Evolutionary conservation across 2,888 invertebrate genomes (phyloP), one percentile per base, ranked within the genome.

Genomic region (Bimastos eiseni): DNA sequence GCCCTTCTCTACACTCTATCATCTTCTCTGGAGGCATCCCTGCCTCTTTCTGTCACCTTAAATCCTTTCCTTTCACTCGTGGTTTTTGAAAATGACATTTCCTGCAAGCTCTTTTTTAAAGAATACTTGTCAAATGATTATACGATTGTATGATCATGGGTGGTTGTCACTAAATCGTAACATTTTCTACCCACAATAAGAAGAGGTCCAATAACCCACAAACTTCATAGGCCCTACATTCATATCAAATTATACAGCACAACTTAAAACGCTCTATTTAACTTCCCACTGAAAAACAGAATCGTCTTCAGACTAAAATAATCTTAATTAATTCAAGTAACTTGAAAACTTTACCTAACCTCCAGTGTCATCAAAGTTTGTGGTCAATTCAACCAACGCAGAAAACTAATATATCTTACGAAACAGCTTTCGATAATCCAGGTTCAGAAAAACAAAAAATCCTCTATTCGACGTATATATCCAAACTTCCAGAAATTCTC

Each of bases 341-440:
- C 70, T 70, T 70, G n/a, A 70, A 70, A 70, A n/a, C 70, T 70
- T 70, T 70, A 70, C 70, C 70, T 70, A 70, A 70, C 8, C n/a
- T 70, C 70, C 70, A 70, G 70, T 70, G n/a, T 70, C 70, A 70
- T 70, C 0, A 70, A n/a, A 70, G n/a, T 70, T 70, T 6, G n/a
- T 70, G 70, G 30, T n/a, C n/a, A 70, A 70, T n/a, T 70, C 70
- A n/a, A 30, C 70, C 30, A 70, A 70, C 30, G 30, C 70, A 30
- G 30, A 70, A 70, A 70, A 70, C 30, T 30, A 30, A n/a, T 30
- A 70, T 30, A n/a, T 70, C 70, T 70, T 30, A 11, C 1, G 13
- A 70, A 70, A n/a, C 70, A 70, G 70, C 70, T 70, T 70, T 70
- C n/a, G 70, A 89, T 44, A 89, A 41, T 89, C 34, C 38, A 30